Evolutionary conservation across 2,888 invertebrate genomes (phyloP), one percentile per base, ranked within the genome.

Genomic region (Troides helena): DNA sequence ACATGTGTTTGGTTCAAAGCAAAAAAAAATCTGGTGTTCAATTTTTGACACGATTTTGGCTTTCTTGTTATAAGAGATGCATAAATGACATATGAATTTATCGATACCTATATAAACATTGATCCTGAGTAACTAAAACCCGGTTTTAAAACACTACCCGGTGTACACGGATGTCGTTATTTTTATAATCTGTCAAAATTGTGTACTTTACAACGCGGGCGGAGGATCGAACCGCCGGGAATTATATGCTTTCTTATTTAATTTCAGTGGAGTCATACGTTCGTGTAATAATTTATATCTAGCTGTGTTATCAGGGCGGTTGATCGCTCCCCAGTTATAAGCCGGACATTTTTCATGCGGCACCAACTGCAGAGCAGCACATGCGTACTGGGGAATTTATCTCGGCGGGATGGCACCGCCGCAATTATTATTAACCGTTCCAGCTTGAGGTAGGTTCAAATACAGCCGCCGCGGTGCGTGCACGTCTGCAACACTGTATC

Each of bases 241-340:
- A 92, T 92, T 92, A 92, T 90, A 92, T 85, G 91, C 83, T 89
- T 90, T 90, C 89, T 88, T 92, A 91, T 92, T 92, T 90, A 90
- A 91, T 92, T 90, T 92, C 86, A 91, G 91, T 87, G 84, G 89
- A 86, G 85, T 86, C 87, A 88, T 88, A 85, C 88, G 87, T 89
- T 88, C 89, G 89, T 89, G 78, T 76, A 83, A 89, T 92, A 91
- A 92, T 92, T 92, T 92, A 92, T 92, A 87, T 88, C 86, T 85
- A 85, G 83, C 79, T 78, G 80, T 77, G 83, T 90, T 92, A 92
- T 92, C 92, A 87, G 81, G 79, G 71, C 81, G 80, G 81, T 76
- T 80, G 89, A 92, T 92, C 92, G 91, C 87, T 87, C 89, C 89
- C 83, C 83, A 81, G 88, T 84, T 88, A 89, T 92, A 92, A 92